Evolutionary conservation across 2,888 invertebrate species (phyloP).

Genomic region (Stratiomys singularior): DNA sequence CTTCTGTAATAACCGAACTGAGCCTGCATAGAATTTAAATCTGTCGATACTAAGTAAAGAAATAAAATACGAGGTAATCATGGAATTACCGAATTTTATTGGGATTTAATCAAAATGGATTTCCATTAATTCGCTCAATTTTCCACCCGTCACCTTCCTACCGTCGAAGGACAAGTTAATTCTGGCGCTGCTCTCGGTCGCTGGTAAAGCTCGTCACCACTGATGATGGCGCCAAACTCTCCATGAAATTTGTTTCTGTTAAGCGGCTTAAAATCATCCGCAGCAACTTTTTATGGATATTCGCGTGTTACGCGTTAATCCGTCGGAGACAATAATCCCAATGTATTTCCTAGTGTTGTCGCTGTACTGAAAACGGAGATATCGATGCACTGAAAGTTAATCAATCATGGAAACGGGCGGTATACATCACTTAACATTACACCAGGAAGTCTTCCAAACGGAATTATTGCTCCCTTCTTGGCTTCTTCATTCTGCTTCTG

Average conservation of each 20-base stretch:
- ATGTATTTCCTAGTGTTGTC: conserved; percentile 3
- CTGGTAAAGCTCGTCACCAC: background rate
- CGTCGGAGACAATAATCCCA: conserved; percentile 28
- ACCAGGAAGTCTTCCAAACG: background rate
- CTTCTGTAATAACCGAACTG: too few relatives aligned
- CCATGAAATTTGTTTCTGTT: conserved; percentile 35
- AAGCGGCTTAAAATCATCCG: conserved; percentile 37
- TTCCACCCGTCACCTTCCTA: background rate
- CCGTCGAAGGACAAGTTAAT: background rate
- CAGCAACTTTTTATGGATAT: conserved; percentile 30
- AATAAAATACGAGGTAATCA: conserved; percentile 33
- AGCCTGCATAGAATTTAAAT: conserved; percentile 18
- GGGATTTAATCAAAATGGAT: conserved; percentile 38
- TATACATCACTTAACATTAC: background rate
- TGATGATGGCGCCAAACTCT: background rate
- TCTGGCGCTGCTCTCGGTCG: background rate
- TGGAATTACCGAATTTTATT: conserved; percentile 35
- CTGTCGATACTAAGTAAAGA: background rate
- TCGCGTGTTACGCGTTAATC: conserved; percentile 20
- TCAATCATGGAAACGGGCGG: conserved; percentile 37
- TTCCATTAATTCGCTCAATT: conserved; percentile 34
- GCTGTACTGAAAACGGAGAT: conserved; percentile 23
- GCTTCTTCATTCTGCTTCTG: background rate
- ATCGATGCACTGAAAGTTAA: conserved; percentile 38
- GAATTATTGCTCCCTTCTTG: background rate